Evolutionary conservation across 2,797 vertebrate genomes (phyloP), one percentile per base, ranked within the genome.

Genomic region (Xenops minutus): DNA sequence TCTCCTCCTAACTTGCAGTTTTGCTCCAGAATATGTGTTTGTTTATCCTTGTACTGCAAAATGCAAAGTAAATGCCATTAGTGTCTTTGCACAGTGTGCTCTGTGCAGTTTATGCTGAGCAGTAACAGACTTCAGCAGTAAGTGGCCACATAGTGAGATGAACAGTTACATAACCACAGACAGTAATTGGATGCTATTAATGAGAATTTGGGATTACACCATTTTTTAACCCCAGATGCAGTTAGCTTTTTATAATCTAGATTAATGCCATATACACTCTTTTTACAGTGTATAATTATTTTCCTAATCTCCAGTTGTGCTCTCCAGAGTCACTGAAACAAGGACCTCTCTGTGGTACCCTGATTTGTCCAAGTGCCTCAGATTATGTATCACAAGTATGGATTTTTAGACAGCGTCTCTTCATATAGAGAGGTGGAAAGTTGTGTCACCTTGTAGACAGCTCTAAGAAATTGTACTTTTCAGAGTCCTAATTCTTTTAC

Each of bases 171-270:
- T 90, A 97, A 81, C 76, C 88, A 62, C 63, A 64, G 88, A 84
- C 23, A 63, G 56, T 80, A 97, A 95, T 76, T 67, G 78, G 48
- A 77, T 91, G 66, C 88, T 94, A 95, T 89, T 96, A 97, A 93
- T 83, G 80, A 92, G 78, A 80, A 90, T 84, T 94, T 59, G 88
- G 52, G 69, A 89, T 94, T 95, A 91, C 68, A 63, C 34, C 26
- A 74, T 92, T 93, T 94, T 94, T 95, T 79, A 92, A 59, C 77
- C 30, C 59, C 63, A 82, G 85, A 85, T 4, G 3, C 52, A 83
- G 75, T 82, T 55, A 84, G 23, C 41, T 85, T 92, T 95, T 94
- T 90, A 73, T 92, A 91, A 88, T 89, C 46, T 76, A 11, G 27
- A 63, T 76, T 93, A 85, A 75, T 67, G 21, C 71, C 71, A 56